Conservation (phyloP, 2,888 invertebrate genomes). For the Philereme vetulata region DNA sequence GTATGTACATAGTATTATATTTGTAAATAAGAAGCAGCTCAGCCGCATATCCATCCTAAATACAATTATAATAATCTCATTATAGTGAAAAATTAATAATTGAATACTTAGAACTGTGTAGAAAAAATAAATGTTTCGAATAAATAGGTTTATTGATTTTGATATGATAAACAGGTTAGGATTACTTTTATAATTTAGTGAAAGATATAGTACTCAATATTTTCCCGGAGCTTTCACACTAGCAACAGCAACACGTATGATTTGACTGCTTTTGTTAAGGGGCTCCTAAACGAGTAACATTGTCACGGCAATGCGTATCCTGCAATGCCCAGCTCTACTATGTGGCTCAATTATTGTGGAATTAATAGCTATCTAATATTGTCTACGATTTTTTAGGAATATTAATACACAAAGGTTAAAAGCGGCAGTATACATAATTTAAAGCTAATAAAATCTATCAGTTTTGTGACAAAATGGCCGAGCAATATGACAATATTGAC, state of each 20-base stretch:
- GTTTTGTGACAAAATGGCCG: too few species aligned
- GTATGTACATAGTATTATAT: conserved; percentile 60
- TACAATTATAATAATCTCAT: conserved; percentile 59
- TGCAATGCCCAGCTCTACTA: too few species aligned
- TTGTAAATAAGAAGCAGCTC: conserved; percentile 64
- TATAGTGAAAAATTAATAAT: conserved; percentile 48
- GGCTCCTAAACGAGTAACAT: too few species aligned
- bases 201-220: background rate
- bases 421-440: too few species aligned
- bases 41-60: conserved; percentile 79
- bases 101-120: conserved; percentile 41
- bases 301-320: too few species aligned
- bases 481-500: too few species aligned
- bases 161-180: conserved; percentile 4
- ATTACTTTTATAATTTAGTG: conserved; percentile 10
- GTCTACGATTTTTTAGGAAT: too few species aligned
- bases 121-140: conserved; percentile 33
- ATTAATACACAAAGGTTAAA: too few species aligned
- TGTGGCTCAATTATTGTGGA: too few species aligned
- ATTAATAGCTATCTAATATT: too few species aligned
- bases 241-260: background rate
- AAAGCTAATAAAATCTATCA: too few species aligned
- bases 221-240: conserved; percentile 3
- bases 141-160: conserved; percentile 18
- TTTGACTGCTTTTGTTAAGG: too few species aligned